phyloP scores from a whole-genome alignment of 2,797 vertebrate species.

The Muraenolepis orangiensis region DNA sequence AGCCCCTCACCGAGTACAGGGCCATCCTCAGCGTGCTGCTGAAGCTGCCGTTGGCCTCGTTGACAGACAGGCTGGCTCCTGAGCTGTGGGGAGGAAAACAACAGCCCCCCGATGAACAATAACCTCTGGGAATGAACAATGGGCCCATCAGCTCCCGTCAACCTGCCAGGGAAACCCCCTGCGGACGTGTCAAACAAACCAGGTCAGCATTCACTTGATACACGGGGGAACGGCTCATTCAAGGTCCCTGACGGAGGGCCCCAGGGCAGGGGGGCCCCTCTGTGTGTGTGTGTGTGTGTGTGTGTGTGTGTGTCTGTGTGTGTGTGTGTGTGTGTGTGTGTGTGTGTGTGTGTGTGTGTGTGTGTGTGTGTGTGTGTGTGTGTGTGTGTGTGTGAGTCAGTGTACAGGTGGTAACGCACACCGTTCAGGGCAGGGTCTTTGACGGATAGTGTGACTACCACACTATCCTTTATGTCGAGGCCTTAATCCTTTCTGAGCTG shows the following conservation, averaged over 20 bases:
- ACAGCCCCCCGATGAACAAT: constrained; percentile 12
- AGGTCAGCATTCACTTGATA: constrained; percentile 40
- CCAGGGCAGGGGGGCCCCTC: neutral
- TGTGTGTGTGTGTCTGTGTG: neutral
- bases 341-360: neutral
- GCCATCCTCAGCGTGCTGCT: constrained; percentile 69
- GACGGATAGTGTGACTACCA: neutral
- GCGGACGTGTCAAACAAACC: constrained; percentile 13
- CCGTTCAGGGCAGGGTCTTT: constrained; percentile 10
- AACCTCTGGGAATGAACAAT: neutral
- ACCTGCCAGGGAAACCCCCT: constrained; percentile 4
- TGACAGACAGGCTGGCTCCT: constrained; percentile 60
- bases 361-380: neutral
- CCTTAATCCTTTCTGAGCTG: constrained; percentile 11
- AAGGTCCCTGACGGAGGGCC: neutral
- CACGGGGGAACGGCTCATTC: constrained; percentile 10
- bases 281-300: neutral
- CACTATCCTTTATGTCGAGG: constrained; percentile 2
- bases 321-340: neutral
- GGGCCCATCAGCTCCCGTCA: neutral
- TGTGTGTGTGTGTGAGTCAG: neutral
- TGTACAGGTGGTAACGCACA: constrained; percentile 32
- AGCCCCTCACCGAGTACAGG: constrained; percentile 49
- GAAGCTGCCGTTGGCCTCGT: constrained; percentile 70
- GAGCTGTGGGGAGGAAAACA: constrained; percentile 48